Percentiles rank a stretch among this genome's conserved stretches.
phyloP scores from a whole-genome alignment of 2,888 invertebrate species.

The Phaedon cochleariae region DNA sequence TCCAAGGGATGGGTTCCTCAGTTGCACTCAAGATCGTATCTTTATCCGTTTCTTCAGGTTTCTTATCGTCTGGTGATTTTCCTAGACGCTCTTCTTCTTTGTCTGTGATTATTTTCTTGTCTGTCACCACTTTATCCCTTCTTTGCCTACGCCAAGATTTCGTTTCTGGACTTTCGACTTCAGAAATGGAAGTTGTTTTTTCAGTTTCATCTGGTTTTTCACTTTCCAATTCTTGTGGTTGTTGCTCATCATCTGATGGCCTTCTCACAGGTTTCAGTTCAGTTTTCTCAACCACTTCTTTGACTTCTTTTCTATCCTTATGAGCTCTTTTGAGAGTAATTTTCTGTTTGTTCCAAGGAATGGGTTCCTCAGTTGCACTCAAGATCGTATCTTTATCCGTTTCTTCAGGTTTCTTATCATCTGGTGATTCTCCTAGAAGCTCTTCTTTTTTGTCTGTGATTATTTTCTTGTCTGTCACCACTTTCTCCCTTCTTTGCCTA shows the following conservation, averaged over 20 bases:
- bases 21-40: neutral
- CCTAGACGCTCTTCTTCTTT: constrained; percentile 3
- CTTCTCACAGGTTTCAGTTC: constrained; percentile 38
- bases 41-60: neutral
- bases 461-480: neutral
- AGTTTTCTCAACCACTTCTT: constrained; percentile 45
- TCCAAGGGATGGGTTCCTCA: constrained; percentile 63
- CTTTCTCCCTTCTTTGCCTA: neutral
- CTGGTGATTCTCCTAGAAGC: too few relatives aligned
- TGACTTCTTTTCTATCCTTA: constrained; percentile 38
- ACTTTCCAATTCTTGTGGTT: constrained; percentile 11
- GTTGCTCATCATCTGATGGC: neutral
- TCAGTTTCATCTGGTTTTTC: constrained; percentile 61
- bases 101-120: constrained; percentile 10
- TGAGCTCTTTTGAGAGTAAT: constrained; percentile 63
- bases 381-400: constrained; percentile 42
- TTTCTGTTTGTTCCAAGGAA: constrained; percentile 73
- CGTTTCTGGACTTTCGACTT: constrained; percentile 55
- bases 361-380: constrained; percentile 14
- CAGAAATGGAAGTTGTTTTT: constrained; percentile 63
- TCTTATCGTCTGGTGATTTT: neutral
- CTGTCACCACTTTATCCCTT: neutral
- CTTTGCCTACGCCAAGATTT: constrained; percentile 13
- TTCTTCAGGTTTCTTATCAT: constrained; percentile 53
- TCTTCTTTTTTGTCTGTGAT: constrained; percentile 13